Evolutionary conservation across 92 coral and sea anemone genomes (phyloP).

Genomic region (Desmophyllum pertusum): DNA sequence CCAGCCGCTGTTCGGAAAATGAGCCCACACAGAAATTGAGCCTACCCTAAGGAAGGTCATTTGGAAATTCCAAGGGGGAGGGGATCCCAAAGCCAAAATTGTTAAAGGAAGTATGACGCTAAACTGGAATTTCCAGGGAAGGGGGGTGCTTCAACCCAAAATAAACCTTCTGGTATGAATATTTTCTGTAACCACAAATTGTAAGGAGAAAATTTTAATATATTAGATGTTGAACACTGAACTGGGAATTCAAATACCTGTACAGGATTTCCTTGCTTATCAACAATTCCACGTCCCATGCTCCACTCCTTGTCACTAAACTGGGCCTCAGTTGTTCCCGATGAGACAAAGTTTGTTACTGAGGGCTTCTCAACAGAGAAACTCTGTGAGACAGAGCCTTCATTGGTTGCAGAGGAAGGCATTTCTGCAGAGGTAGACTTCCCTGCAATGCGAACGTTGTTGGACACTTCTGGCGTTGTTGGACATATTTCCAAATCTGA

Average conservation of each 20-base stretch:
- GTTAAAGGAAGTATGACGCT: too few relatives aligned
- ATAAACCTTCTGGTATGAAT: too few relatives aligned
- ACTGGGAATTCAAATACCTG: constrained; percentile 52
- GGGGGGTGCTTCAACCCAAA: too few relatives aligned
- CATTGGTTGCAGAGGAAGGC: neutral
- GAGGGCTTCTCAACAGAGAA: neutral
- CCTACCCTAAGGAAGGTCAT: too few relatives aligned
- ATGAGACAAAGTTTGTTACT: neutral
- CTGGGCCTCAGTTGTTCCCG: neutral
- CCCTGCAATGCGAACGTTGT: neutral
- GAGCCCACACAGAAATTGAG: too few relatives aligned
- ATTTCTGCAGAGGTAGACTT: neutral
- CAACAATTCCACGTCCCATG: constrained; percentile 69
- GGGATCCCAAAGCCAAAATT: too few relatives aligned
- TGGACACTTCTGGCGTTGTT: neutral
- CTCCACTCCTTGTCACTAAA: constrained; percentile 78
- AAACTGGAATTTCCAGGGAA: too few relatives aligned
- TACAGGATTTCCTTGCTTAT: constrained; percentile 76
- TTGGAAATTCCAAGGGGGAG: too few relatives aligned
- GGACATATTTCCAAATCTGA: constrained; percentile 26
- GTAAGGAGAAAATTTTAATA: too few relatives aligned
- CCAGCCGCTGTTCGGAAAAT: too few relatives aligned
- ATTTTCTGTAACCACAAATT: too few relatives aligned
- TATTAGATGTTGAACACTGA: neutral
- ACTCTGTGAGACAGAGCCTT: neutral